Conservation (phyloP, 2,797 vertebrate species). For the Pangasius mekongensis region DNA sequence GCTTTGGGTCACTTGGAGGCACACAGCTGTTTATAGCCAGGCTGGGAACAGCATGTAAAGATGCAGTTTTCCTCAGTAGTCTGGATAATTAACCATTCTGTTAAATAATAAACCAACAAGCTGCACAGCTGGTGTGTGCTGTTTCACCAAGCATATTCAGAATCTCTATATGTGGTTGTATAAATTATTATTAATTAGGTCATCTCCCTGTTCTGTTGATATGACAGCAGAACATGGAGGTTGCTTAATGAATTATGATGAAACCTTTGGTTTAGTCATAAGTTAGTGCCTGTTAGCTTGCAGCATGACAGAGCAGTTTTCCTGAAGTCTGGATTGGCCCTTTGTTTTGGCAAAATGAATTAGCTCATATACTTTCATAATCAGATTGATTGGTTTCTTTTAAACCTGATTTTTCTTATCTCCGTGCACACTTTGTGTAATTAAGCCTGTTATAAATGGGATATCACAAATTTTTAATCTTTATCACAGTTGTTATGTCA, state of each 20-base stretch:
- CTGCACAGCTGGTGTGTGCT: conserved; percentile 1
- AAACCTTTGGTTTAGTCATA: not conserved
- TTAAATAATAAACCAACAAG: conserved; percentile 33
- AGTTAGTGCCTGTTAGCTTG: conserved; percentile 7
- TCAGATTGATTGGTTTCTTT: conserved; percentile 11
- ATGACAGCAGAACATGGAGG: not conserved
- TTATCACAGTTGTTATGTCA: conserved; percentile 18
- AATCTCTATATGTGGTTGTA: not conserved
- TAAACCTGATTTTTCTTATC: not conserved
- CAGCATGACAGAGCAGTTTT: not conserved
- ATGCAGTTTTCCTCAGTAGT: conserved; percentile 35
- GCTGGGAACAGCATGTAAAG: conserved; percentile 38
- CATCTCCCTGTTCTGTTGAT: conserved; percentile 15
- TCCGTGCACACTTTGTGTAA: not conserved
- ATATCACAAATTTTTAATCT: not conserved
- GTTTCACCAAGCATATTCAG: not conserved
- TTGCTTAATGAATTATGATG: conserved; percentile 23
- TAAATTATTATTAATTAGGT: conserved; percentile 35
- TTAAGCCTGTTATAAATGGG: conserved; percentile 9
- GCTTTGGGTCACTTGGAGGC: conserved; percentile 48
- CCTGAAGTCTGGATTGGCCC: not conserved
- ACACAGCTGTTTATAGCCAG: conserved; percentile 48
- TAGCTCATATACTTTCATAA: conserved; percentile 3
- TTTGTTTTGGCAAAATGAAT: conserved; percentile 20
- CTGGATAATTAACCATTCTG: conserved; percentile 34